Evolutionary conservation across 1,140 invertebrate genomes (phyloP), one percentile per base, ranked within the genome.

Genomic region (Drosophila pseudoananassae): DNA sequence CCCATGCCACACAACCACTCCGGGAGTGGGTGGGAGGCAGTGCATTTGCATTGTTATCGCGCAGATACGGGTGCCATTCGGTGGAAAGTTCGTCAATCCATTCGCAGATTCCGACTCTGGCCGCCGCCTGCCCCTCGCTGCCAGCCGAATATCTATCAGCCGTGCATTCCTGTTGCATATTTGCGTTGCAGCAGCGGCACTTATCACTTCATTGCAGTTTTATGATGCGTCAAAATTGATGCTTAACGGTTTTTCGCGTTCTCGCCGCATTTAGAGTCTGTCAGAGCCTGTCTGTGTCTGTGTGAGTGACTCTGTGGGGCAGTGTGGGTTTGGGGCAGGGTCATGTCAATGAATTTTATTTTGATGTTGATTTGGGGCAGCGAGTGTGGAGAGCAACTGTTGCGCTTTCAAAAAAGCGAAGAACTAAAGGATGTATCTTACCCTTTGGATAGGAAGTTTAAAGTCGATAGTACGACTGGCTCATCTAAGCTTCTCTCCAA

Each of bases 171-270:
- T 85, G 76, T 85, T 81, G 72, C 76, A 55, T 76, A 58, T 38
- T 72, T 56, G 29, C 59, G 69, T 43, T 63, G 66, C 53, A 53
- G 63, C 83, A 66, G 38, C 38, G 72, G 71, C 83, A 88, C 83
- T 88, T 88, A 88, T 88, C 83, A 88, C 83, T 88, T 88, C 83
- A 88, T 88, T 88, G 83, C 83, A 88, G 84, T 88, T 88, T 88
- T 88, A 88, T 88, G 83, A 87, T 87, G 84, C 83, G 83, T 88
- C 83, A 88, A 89, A 88, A 88, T 88, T 89, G 83, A 88, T 88
- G 83, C 83, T 87, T 87, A 87, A 87, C 83, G 83, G 83, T 79
- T 87, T 87, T 87, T 88, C 83, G 83, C 83, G 83, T 66, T 78
- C 54, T 45, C 64, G 83, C 74, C 71, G 77, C 83, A 87, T 88